Conservation (phyloP, 2,797 vertebrate species). For the Atherinosoma microstoma region DNA sequence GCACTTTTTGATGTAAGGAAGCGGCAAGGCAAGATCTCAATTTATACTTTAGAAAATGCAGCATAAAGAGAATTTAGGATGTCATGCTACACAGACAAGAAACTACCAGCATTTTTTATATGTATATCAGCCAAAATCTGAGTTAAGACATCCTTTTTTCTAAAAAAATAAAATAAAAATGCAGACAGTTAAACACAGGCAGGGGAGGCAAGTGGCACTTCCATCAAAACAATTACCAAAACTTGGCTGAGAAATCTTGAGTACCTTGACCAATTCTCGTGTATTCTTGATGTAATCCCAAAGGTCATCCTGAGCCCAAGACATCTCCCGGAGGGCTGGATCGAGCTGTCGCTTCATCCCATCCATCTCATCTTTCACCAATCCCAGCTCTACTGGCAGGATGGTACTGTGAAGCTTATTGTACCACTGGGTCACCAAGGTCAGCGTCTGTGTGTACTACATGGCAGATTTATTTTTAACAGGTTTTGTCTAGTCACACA, state of each 20-base stretch:
- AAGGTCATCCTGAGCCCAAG: conserved; percentile 81
- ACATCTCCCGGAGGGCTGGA: conserved; percentile 73
- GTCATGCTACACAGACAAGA: not conserved
- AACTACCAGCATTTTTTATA: not conserved
- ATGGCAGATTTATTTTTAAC: not conserved
- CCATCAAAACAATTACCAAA: not conserved
- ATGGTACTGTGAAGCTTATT: conserved; percentile 81
- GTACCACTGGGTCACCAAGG: conserved; percentile 81
- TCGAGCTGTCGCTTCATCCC: conserved; percentile 72
- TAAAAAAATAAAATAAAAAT: not conserved
- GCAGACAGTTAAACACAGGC: not conserved
- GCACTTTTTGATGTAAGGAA: conserved; percentile 12
- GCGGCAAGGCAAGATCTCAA: not conserved
- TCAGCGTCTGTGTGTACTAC: conserved; percentile 78
- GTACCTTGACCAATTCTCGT: conserved; percentile 70
- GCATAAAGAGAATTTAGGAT: not conserved
- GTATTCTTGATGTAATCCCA: conserved; percentile 79
- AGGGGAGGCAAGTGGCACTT: no score
- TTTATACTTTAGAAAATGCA: not conserved
- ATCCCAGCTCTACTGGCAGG: conserved; percentile 77
- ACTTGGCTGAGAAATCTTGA: not conserved
- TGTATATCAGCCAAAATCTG: not conserved
- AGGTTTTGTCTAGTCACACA: not conserved
- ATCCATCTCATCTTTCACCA: conserved; percentile 75
- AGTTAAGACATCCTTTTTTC: not conserved